These are phyloP conservation scores for Limnothrissa miodon DNA, from an alignment of 2,113 vertebrate species.

Conservation along the genomic window DNA sequence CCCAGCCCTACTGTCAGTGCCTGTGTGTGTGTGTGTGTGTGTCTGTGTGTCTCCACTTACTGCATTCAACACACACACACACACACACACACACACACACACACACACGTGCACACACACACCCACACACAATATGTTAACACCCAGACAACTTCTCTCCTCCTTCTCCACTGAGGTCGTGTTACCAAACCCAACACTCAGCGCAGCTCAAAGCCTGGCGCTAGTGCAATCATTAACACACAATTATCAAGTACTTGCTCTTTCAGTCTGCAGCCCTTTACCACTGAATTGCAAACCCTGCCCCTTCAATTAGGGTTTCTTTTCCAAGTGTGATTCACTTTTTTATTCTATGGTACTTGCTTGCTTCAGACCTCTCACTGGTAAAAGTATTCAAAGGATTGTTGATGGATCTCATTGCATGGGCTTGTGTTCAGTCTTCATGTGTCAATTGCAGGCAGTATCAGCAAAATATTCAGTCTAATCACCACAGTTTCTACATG, in stretches of 20 bases:
- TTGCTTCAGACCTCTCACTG: neutral
- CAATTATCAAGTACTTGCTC: conserved; percentile 11
- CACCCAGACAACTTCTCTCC: neutral
- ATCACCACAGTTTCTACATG: neutral
- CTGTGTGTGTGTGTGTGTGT: neutral
- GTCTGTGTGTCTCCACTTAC: neutral
- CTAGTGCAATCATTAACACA: conserved; percentile 13
- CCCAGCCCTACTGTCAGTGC: neutral
- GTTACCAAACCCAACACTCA: conserved; percentile 39
- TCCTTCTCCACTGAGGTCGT: conserved; percentile 3
- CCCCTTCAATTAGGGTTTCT: conserved; percentile 25
- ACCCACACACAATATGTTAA: too few relatives aligned
- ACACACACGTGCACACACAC: too few relatives aligned
- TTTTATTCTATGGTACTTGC: neutral
- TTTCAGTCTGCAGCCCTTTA: conserved; percentile 27
- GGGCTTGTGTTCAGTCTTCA: neutral
- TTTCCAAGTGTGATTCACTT: neutral
- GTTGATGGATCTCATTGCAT: neutral
- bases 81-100: neutral
- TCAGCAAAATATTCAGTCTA: neutral
- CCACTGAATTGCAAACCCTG: conserved; percentile 21
- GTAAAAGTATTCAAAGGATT: too few relatives aligned
- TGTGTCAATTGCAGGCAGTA: neutral
- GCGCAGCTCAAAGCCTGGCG: conserved; percentile 32
- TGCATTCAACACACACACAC: conserved; percentile 16